These are phyloP conservation scores for Centropus bengalensis DNA, from an alignment of 2,113 vertebrate genomes.

Conservation along the genomic window DNA sequence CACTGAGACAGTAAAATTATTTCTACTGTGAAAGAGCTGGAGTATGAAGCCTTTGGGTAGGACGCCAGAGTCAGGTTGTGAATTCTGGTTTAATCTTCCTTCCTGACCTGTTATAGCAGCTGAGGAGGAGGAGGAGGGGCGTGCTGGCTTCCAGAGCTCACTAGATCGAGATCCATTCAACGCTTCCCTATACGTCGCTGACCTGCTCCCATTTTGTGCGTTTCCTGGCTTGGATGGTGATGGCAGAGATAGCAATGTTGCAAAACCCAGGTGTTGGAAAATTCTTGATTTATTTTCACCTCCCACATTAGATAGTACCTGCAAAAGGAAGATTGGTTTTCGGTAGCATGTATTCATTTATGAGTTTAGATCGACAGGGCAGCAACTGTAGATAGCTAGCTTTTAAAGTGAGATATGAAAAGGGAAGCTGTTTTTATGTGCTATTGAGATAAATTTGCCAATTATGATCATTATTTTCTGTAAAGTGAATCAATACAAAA, in stretches of 20 bases:
- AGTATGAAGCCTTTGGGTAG: constrained; percentile 3
- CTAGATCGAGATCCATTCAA: neutral
- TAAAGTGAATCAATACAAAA: neutral
- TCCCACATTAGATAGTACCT: neutral
- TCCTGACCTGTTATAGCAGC: neutral
- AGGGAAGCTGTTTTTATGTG: neutral
- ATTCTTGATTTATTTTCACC: neutral
- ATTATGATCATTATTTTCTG: neutral
- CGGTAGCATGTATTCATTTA: neutral
- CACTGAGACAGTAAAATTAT: neutral
- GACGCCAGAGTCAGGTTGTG: neutral
- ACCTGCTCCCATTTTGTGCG: neutral
- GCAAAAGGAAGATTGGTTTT: neutral
- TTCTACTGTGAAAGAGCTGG: neutral
- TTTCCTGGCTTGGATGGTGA: neutral
- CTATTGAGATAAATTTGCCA: neutral
- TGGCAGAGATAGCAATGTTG: neutral
- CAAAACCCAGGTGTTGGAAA: neutral
- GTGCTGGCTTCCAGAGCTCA: neutral
- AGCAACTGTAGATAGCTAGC: neutral
- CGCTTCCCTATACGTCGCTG: neutral
- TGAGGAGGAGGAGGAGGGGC: neutral
- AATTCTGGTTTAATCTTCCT: constrained; percentile 1
- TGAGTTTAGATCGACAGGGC: neutral
- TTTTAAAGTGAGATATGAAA: neutral